Percentiles rank a stretch among this genome's conserved stretches.
Evolutionary conservation across 2,797 vertebrate genomes (phyloP).

Genomic region (Propithecus deckenii): DNA sequence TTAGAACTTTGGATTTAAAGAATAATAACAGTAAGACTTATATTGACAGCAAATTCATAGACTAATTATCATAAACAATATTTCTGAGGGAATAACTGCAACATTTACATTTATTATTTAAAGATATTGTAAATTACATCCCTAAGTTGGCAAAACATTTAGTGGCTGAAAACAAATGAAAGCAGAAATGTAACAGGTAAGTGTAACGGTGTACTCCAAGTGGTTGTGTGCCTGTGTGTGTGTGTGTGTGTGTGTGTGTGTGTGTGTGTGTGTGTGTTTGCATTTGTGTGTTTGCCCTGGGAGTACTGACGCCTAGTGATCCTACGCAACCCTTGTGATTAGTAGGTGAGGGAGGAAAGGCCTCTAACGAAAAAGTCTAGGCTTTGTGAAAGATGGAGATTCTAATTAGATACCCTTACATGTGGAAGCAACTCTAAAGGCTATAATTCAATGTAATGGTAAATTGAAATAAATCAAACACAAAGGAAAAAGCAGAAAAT

Average conservation of each 20-base stretch:
- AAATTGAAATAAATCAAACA: not conserved
- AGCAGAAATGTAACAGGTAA: not conserved
- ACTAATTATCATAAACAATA: too few species aligned
- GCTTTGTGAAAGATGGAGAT: not conserved
- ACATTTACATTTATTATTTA: too few species aligned
- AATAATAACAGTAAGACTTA: too few species aligned
- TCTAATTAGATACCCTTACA: not conserved
- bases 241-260: too few species aligned
- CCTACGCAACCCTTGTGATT: not conserved
- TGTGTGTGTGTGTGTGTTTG: too few species aligned
- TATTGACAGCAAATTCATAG: too few species aligned
- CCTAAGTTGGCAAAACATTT: not conserved
- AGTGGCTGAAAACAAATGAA: not conserved
- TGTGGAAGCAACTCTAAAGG: not conserved
- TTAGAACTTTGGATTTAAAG: too few species aligned
- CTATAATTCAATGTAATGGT: not conserved
- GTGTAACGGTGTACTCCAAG: too few species aligned
- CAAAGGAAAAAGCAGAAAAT: not conserved
- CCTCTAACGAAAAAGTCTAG: too few species aligned
- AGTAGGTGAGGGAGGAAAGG: not conserved
- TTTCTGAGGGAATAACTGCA: too few species aligned
- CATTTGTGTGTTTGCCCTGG: not conserved
- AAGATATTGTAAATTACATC: too few species aligned
- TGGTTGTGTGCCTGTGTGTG: too few species aligned
- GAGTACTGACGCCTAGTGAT: not conserved